A percentile compares a stretch with the other conserved stretches of the same genome.
Evolutionary conservation across 2,888 invertebrate species (phyloP).

Genomic region (Ischnus inquisitorius): DNA sequence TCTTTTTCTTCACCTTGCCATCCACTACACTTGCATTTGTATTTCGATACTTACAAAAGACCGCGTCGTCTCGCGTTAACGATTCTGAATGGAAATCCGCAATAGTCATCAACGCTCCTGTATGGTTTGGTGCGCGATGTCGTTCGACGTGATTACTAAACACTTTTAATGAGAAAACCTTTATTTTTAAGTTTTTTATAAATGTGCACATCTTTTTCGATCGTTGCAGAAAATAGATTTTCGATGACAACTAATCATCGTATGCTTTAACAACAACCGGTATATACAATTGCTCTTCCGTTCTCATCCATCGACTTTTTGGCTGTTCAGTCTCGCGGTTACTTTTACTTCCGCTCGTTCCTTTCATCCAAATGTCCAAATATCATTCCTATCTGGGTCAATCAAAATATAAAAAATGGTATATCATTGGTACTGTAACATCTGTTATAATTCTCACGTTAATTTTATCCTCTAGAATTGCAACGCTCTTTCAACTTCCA

Average conservation of each 20-base stretch:
- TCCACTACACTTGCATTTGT: conserved; percentile 11
- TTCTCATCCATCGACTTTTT: background rate
- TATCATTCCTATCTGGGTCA: background rate
- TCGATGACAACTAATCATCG: background rate
- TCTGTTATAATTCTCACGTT: conserved; percentile 2
- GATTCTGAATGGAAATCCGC: conserved; percentile 40
- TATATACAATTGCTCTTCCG: background rate
- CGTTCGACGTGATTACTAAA: background rate
- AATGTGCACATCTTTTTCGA: too few species aligned
- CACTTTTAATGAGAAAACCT: background rate
- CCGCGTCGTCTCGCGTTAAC: conserved; percentile 16
- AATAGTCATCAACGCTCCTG: conserved; percentile 24
- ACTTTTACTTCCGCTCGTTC: conserved; percentile 7
- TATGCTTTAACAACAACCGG: background rate
- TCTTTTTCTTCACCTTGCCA: conserved; percentile 20
- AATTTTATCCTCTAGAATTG: background rate
- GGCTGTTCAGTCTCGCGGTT: conserved; percentile 1
- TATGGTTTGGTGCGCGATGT: background rate
- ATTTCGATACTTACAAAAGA: conserved; percentile 34
- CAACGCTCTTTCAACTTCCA: background rate
- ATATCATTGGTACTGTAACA: background rate
- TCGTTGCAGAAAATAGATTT: background rate
- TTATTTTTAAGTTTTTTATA: background rate
- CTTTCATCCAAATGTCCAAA: background rate
- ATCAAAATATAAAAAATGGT: background rate